Evolutionary conservation across 2,888 invertebrate genomes (phyloP).

Genomic region (Dioctria linearis): DNA sequence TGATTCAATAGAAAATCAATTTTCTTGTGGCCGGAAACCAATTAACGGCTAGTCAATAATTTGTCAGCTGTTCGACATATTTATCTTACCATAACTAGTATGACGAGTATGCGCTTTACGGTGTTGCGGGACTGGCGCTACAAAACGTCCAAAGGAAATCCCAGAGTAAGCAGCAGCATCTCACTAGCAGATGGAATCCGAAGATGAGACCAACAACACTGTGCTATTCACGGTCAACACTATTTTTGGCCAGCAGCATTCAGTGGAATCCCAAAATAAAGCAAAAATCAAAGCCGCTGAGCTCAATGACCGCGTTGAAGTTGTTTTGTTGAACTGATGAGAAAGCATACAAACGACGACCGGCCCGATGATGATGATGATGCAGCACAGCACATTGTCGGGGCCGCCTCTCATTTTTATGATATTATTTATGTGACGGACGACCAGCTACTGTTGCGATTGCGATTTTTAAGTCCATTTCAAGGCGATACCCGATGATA

Average conservation of each 20-base stretch:
- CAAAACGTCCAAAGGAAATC: not conserved
- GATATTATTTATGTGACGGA: not conserved
- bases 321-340: too few species aligned
- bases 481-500: not conserved
- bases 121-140: too few species aligned
- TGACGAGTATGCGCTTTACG: too few species aligned
- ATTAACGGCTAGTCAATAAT: too few species aligned
- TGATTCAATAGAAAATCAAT: too few species aligned
- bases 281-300: not conserved
- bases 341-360: too few species aligned
- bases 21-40: too few species aligned
- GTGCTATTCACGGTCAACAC: not conserved
- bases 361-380: not conserved
- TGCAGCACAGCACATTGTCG: not conserved
- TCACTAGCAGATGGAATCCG: too few species aligned
- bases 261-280: conserved; percentile 11
- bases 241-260: not conserved
- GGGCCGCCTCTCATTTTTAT: not conserved
- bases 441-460: not conserved
- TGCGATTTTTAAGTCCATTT: not conserved
- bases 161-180: not conserved
- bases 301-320: not conserved
- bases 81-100: too few species aligned
- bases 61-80: too few species aligned
- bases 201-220: not conserved